Conservation (phyloP, 2,797 vertebrate species). For the Prunella strophiata region DNA sequence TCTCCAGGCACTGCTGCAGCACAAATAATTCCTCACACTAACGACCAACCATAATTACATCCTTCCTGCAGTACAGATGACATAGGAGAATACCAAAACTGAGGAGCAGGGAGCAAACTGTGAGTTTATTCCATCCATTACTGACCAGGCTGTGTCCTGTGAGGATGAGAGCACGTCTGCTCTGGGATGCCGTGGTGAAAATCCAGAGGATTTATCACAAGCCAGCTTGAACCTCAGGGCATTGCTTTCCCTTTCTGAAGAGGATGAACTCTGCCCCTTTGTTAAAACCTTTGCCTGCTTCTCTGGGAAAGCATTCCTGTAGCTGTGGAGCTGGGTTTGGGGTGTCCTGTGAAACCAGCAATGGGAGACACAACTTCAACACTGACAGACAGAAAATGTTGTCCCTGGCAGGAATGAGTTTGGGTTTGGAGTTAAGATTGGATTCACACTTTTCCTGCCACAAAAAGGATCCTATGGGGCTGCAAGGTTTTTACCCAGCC, state of each 20-base stretch:
- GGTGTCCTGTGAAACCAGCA: background rate
- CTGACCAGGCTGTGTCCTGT: background rate
- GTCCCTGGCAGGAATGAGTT: background rate
- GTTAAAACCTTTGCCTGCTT: background rate
- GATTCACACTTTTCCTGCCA: background rate
- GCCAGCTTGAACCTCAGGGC: background rate
- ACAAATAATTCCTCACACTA: conserved; percentile 35
- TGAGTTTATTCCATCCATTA: background rate
- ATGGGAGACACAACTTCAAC: background rate
- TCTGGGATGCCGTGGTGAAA: background rate
- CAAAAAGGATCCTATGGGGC: too few relatives aligned
- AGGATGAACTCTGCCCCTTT: background rate
- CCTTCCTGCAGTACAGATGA: conserved; percentile 44
- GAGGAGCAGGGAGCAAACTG: background rate
- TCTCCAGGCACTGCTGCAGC: conserved; percentile 26
- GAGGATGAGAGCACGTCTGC: background rate
- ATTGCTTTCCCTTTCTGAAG: background rate
- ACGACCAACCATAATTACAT: conserved; percentile 39
- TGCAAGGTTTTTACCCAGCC: background rate
- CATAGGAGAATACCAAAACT: conserved; percentile 6
- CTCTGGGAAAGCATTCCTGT: background rate
- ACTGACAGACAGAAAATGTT: fast-evolving
- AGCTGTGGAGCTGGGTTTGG: background rate
- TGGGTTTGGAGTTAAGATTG: background rate
- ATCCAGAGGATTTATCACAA: background rate